A percentile compares a stretch with the other conserved stretches of the same genome.
These are phyloP conservation scores for Cephalotes varians DNA, from an alignment of 2,888 invertebrate genomes.

Conservation along the genomic window DNA sequence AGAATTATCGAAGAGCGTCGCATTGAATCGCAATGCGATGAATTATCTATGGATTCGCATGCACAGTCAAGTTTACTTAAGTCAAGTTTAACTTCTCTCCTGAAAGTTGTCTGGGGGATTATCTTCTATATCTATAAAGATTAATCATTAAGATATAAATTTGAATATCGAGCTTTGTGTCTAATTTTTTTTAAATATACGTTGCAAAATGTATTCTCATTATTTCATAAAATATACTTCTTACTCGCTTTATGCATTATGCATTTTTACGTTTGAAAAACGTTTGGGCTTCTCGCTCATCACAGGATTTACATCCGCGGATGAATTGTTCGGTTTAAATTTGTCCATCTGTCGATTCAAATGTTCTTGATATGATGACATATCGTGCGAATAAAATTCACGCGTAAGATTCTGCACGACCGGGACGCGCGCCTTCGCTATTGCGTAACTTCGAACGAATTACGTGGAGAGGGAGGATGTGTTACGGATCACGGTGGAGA, in stretches of 20 bases:
- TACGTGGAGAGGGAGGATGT: constrained; percentile 61
- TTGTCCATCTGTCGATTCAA: neutral
- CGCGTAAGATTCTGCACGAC: neutral
- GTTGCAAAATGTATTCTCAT: neutral
- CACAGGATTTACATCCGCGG: neutral
- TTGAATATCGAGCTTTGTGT: neutral
- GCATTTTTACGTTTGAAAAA: too few species aligned
- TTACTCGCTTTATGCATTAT: neutral
- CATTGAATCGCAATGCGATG: neutral
- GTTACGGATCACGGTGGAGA: constrained; percentile 33
- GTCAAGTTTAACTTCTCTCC: neutral
- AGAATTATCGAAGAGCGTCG: constrained; percentile 10
- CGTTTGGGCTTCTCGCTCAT: neutral
- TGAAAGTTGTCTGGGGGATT: neutral
- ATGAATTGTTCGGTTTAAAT: neutral
- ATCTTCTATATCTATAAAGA: neutral
- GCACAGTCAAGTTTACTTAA: neutral
- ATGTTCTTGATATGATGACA: neutral
- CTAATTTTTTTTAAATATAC: neutral
- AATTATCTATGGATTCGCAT: constrained; percentile 10
- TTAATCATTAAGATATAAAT: constrained; percentile 28
- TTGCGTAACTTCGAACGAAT: constrained; percentile 65
- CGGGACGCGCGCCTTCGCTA: neutral
- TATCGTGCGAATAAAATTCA: neutral
- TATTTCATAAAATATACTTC: neutral